Evolutionary conservation across 1,140 invertebrate species (phyloP).

Genomic region (Scaptomyza montana): DNA sequence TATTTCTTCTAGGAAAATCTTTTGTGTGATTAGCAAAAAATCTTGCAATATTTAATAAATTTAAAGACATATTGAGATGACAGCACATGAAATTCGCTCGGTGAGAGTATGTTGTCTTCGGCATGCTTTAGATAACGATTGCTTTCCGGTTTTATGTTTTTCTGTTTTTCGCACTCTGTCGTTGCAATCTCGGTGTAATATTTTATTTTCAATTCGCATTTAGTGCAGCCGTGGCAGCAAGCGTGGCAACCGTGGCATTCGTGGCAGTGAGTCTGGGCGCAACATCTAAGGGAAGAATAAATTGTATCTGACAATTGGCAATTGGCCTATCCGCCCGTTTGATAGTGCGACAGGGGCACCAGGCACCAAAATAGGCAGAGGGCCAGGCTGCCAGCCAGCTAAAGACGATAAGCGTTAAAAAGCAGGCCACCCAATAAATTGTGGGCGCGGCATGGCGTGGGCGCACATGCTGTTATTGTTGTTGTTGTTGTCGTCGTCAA

Average conservation of each 20-base stretch:
- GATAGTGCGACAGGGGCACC: conserved; percentile 61
- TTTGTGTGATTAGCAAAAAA: too few species aligned
- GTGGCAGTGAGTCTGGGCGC: neutral
- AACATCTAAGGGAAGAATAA: conserved; percentile 77
- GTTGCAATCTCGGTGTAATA: conserved; percentile 79
- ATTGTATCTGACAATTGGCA: conserved; percentile 83
- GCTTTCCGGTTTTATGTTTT: neutral
- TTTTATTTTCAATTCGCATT: conserved; percentile 83
- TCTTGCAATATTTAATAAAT: too few species aligned
- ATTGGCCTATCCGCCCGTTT: conserved; percentile 80
- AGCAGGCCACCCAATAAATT: conserved; percentile 64
- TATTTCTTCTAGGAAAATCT: too few species aligned
- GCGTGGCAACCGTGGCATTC: neutral
- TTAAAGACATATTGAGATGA: too few species aligned
- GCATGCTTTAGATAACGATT: too few species aligned
- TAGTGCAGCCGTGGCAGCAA: conserved; percentile 72
- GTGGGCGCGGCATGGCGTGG: conserved; percentile 22
- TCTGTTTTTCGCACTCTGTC: conserved; percentile 46
- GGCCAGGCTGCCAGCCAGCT: conserved; percentile 22
- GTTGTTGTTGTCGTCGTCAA: conserved; percentile 15
- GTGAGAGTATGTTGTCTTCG: neutral
- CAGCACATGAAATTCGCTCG: too few species aligned
- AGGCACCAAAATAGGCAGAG: conserved; percentile 38
- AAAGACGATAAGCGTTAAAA: conserved; percentile 2
- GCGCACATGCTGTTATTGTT: neutral